Percentiles rank a stretch among this genome's conserved stretches.
phyloP scores from a whole-genome alignment of 2,113 vertebrate genomes.

The Pteropus alecto region DNA sequence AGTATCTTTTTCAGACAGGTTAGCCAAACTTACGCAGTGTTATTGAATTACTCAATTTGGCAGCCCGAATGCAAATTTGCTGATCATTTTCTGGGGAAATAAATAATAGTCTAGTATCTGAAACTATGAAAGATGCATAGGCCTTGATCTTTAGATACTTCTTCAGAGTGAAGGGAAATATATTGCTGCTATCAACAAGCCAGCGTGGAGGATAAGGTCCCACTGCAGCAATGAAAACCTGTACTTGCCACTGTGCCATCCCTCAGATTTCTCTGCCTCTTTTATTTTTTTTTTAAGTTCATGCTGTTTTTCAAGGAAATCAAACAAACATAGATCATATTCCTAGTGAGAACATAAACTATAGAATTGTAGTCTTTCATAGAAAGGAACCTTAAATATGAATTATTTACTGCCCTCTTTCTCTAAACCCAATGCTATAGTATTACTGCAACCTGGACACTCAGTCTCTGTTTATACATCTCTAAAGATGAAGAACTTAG shows the following conservation, averaged over 20 bases:
- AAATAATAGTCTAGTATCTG: not conserved
- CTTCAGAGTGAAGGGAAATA: not conserved
- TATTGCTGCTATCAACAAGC: rapidly evolving
- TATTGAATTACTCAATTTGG: not conserved
- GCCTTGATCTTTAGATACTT: not conserved
- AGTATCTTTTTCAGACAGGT: not conserved
- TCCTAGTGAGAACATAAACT: not conserved
- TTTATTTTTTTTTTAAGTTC: not conserved
- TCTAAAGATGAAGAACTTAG: too few species aligned
- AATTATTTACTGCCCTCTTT: not conserved
- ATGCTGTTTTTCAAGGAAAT: slow-evolving; percentile 20
- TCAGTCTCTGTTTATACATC: rapidly evolving
- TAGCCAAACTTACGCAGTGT: not conserved
- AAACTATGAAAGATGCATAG: not conserved
- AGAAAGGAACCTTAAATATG: not conserved
- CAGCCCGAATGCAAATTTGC: not conserved
- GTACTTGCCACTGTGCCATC: not conserved
- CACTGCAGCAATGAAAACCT: not conserved
- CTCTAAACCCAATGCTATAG: not conserved
- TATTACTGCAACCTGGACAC: not conserved
- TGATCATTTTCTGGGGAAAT: not conserved
- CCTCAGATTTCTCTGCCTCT: not conserved
- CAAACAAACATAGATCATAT: not conserved
- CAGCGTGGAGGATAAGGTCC: not conserved
- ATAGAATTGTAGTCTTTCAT: not conserved